Evolutionary conservation across 1,140 invertebrate species (phyloP).

Genomic region (Paraescarpia echinospica): DNA sequence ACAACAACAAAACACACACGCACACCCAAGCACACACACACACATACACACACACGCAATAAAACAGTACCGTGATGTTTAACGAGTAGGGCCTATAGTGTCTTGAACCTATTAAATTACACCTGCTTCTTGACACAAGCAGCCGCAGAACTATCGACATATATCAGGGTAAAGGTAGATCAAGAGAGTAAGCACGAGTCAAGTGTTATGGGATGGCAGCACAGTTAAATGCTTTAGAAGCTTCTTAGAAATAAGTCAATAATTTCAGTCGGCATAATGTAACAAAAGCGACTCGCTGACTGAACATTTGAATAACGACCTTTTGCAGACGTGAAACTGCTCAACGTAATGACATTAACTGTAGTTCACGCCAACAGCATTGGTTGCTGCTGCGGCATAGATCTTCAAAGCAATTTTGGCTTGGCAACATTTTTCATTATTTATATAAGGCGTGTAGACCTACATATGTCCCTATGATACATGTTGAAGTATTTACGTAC

Average conservation of each 20-base stretch:
- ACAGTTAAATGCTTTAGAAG: background rate
- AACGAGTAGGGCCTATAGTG: too few relatives aligned
- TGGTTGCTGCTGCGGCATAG: too few relatives aligned
- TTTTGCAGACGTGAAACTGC: background rate
- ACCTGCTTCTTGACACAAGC: background rate
- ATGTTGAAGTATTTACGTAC: too few relatives aligned
- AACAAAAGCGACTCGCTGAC: background rate
- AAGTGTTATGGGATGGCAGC: background rate
- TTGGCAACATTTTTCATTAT: too few relatives aligned
- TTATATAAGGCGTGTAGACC: too few relatives aligned
- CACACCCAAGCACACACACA: too few relatives aligned
- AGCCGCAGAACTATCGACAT: background rate
- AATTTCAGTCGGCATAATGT: background rate
- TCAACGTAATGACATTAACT: background rate
- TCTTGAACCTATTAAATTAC: background rate
- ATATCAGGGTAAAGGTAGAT: background rate
- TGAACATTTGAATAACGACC: background rate
- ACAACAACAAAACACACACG: too few relatives aligned
- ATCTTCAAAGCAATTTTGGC: too few relatives aligned
- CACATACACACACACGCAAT: too few relatives aligned
- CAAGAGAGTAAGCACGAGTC: background rate
- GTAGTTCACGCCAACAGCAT: background rate
- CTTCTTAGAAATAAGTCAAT: background rate
- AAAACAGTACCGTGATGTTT: too few relatives aligned
- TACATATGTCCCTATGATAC: too few relatives aligned